Evolutionary conservation across 2,888 invertebrate species (phyloP).

Genomic region (Eucriotettix oculatus): DNA sequence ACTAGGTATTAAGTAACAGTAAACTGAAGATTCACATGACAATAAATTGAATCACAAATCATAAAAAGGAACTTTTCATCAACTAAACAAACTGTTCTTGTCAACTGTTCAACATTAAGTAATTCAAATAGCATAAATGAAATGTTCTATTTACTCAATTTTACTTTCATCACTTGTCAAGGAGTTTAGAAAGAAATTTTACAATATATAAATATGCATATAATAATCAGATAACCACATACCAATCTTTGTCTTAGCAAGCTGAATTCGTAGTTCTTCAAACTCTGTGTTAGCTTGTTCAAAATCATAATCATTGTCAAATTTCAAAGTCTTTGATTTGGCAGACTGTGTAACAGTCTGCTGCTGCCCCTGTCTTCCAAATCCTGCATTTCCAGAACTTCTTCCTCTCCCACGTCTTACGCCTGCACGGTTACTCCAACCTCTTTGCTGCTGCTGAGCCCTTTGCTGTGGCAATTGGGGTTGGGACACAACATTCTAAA

Average conservation of each 20-base stretch:
- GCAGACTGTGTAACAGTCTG: conserved; percentile 19
- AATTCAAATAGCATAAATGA: no score
- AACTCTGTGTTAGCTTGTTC: conserved; percentile 97
- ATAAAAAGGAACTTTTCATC: no score
- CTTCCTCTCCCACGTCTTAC: conserved; percentile 22
- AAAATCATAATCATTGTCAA: conserved; percentile 95
- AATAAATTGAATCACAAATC: no score
- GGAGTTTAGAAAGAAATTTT: no score
- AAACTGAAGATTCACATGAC: no score
- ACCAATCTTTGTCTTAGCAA: conserved; percentile 67
- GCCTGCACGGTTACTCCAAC: conserved; percentile 24
- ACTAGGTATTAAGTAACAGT: no score
- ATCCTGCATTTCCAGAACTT: conserved; percentile 24
- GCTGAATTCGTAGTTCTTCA: conserved; percentile 68
- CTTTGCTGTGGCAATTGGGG: conserved; percentile 19
- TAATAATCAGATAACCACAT: background rate
- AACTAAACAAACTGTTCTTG: no score
- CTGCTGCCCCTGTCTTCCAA: conserved; percentile 23
- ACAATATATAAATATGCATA: no score
- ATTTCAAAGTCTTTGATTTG: conserved; percentile 60
- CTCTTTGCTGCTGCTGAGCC: conserved; percentile 21
- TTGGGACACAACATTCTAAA: conserved; percentile 14
- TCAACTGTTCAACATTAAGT: no score
- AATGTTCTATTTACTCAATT: no score
- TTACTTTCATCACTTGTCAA: no score